Percentiles rank a stretch among this genome's conserved stretches.
Conservation (phyloP, 2,888 invertebrate species). For the Dicyrtoma fusca region DNA sequence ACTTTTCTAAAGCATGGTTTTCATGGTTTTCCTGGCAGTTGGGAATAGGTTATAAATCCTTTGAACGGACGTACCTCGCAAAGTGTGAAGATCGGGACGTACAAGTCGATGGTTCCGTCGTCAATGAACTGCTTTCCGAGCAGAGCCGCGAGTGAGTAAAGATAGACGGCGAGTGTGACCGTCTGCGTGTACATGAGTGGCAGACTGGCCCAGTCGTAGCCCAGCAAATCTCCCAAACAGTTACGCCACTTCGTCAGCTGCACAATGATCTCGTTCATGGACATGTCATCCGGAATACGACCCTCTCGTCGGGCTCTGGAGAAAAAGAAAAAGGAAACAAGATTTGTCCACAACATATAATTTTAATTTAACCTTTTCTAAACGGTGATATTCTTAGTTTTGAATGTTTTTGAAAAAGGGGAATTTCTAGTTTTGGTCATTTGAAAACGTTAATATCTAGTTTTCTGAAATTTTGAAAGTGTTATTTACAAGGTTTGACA, state of each 20-base stretch:
- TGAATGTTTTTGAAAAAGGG: too few relatives aligned
- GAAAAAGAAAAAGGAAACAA: background rate
- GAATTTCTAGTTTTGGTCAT: too few relatives aligned
- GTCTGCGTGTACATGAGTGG: slow-evolving; percentile 60
- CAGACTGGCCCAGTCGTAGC: slow-evolving; percentile 59
- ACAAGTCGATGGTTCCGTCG: slow-evolving; percentile 40
- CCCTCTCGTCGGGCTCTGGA: slow-evolving; percentile 32
- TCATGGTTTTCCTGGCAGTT: too few relatives aligned
- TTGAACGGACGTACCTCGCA: slow-evolving; percentile 47
- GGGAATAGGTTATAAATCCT: too few relatives aligned
- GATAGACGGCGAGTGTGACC: slow-evolving; percentile 63
- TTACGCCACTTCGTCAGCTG: slow-evolving; percentile 30
- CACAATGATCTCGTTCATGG: slow-evolving; percentile 20
- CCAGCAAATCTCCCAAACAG: slow-evolving; percentile 57
- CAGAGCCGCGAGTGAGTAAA: slow-evolving; percentile 62
- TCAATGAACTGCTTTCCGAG: slow-evolving; percentile 61
- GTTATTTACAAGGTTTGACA: too few relatives aligned
- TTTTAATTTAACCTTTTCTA: too few relatives aligned
- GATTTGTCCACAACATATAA: too few relatives aligned
- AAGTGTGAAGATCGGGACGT: slow-evolving; percentile 49
- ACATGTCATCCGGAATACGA: slow-evolving; percentile 29
- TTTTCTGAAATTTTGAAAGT: too few relatives aligned
- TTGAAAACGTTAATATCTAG: too few relatives aligned
- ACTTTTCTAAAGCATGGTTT: too few relatives aligned
- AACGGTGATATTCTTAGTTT: too few relatives aligned